Base-by-base conservation (phyloP, 2,797 vertebrate genomes). In the Graptemys geographica region DNA sequence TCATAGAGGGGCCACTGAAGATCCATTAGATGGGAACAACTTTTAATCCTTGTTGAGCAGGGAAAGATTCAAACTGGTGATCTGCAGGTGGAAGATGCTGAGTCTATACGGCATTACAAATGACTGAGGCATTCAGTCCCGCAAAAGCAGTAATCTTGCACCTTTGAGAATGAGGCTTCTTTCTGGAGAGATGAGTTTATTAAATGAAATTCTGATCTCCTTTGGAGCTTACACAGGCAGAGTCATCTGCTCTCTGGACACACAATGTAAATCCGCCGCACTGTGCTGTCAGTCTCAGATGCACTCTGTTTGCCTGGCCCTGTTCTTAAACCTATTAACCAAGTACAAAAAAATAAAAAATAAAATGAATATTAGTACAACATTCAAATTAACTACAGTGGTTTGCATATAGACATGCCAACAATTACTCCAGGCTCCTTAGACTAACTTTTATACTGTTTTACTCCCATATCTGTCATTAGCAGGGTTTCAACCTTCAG, bases 381-480 rank as follows among this genome's bases (percentile, higher is more conserved):
- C 90, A 88, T n/a, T 83, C 87, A 59, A 87, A 84, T 49, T 53
- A 95, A 94, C 84, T 59, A 89, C 44, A 69, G 62, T n/a, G 59
- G 83, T 90, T 95, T 41, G 13, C 5, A 41, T 93, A 44, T 85
- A 51, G 81, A 65, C 89, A 53, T 81, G 74, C 83, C 84, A 90
- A 11, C 93, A 88, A 87, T 95, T 95, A 49, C 88, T 79, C 87
- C 44, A 81, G 31, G 19, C 44, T 88, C 51, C 93, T 90, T 91
- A 72, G 79, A 81, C 56, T 83, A 53, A 92, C 62, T 94, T 27
- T 92, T 27, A 82, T 89, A 11, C 5, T 0, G 57, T 37, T 93
- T 91, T 55, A n/a, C 6, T 92, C 23, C 8, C 31, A 51, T 74
- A 41, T 31, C 28, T 33, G 4, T 84, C 72, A 56, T n/a, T 47